Base-by-base conservation (phyloP, 1,140 invertebrate species). In the Thereuonema tuberculata region DNA sequence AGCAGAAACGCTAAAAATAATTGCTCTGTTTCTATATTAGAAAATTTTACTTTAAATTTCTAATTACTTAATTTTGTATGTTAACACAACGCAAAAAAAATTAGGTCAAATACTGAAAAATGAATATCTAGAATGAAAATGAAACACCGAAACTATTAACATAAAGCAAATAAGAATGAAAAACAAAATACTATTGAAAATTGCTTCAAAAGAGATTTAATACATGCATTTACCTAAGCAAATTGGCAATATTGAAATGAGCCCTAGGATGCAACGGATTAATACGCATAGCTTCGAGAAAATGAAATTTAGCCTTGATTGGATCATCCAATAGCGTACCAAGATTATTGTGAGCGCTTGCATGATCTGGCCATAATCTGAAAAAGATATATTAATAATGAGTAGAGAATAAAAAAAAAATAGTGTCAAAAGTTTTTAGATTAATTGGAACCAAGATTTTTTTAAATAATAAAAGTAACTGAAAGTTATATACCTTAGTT, bases 311-410 rank as follows among this genome's bases (percentile, higher is more conserved):
- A 23, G 74, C 70, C 24, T 9, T 24, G 2, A 49, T 62, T 2
- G 74, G 71, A 43, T 83, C 81, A 15, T 75, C 73, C 52, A 91
- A 78, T 59, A 91, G 69, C 0, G 87, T 89, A 15, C 87, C 89
- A 27, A 93, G 78, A 74, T 93, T 93, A 70, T 92, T 93, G 71
- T 89, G 85, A 0, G 88, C 88, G 69, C 87, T 90, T 0, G 88
- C 85, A 71, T 92, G 89, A 21, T 81, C 80, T 24, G 87, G 87
- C 84, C 88, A 91, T 56, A 92, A 70, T 69, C 89, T 92, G 24
- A 52, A 52, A 52, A 9, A 9, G 37, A 43, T 12, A 43, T 43
- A 43, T 12, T 12, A 9, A 43, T n/a, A 43, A 43, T 43, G 37
- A 43, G 37, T 43, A 43, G n/a, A 43, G 37, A 43, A 12, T n/a